These are phyloP conservation scores for Variabilichromis moorii DNA, from an alignment of 2,113 vertebrate species.

Conservation along the genomic window DNA sequence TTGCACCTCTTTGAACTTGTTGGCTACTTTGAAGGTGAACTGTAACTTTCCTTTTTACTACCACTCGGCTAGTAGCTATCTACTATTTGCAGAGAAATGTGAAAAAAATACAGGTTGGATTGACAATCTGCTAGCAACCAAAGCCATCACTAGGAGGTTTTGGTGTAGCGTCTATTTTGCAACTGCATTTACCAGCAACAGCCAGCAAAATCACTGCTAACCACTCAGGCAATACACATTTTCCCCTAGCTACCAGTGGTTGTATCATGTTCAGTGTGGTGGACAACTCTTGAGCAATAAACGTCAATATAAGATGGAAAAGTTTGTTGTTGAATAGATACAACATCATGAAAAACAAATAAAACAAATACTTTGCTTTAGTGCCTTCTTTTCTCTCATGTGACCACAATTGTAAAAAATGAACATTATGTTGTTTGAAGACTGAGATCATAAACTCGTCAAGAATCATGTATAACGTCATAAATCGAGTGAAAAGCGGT, in stretches of 20 bases:
- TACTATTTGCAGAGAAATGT: not conserved
- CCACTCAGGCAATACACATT: not conserved
- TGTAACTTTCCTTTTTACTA: not conserved
- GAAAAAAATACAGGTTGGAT: not conserved
- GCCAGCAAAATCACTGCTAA: not conserved
- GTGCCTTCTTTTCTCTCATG: too few species aligned
- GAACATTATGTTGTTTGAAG: not conserved
- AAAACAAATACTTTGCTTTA: not conserved
- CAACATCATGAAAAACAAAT: rapidly evolving
- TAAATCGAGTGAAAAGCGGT: rapidly evolving
- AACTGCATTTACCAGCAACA: not conserved
- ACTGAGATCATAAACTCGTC: not conserved
- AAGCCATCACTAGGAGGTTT: not conserved
- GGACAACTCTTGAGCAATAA: not conserved
- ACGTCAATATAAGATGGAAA: rapidly evolving
- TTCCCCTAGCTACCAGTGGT: rapidly evolving
- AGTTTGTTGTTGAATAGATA: not conserved
- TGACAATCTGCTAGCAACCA: not conserved
- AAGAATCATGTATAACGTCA: rapidly evolving
- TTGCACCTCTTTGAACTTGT: not conserved
- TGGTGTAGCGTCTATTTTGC: not conserved
- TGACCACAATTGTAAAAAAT: not conserved
- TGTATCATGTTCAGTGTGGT: not conserved
- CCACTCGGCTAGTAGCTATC: not conserved
- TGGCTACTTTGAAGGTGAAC: not conserved